phyloP scores from a whole-genome alignment of 2,888 invertebrate species.

The Agriotes lineatus region DNA sequence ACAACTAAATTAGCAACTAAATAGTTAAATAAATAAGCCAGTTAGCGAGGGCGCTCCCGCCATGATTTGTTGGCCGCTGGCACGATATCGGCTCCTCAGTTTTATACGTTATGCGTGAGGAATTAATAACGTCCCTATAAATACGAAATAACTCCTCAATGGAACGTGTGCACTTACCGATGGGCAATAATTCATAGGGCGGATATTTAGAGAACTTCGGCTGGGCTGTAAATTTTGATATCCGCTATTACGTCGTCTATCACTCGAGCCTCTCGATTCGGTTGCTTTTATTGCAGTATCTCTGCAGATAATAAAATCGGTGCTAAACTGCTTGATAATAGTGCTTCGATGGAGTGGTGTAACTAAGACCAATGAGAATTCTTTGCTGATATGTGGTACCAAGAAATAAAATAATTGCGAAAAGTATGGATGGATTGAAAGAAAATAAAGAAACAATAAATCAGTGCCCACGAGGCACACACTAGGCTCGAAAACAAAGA shows the following conservation, averaged over 20 bases:
- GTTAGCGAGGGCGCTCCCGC: conserved; percentile 44
- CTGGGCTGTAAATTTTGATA: not conserved
- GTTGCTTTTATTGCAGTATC: not conserved
- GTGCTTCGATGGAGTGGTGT: too few relatives aligned
- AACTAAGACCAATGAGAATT: too few relatives aligned
- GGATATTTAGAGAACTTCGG: conserved; percentile 25
- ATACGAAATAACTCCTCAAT: conserved; percentile 37
- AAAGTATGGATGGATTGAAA: too few relatives aligned
- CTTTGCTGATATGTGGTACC: too few relatives aligned
- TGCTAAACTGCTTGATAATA: too few relatives aligned
- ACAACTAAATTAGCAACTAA: conserved; percentile 48
- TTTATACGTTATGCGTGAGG: conserved; percentile 43
- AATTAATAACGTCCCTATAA: conserved; percentile 41
- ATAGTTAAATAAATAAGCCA: conserved; percentile 48
- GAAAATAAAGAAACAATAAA: too few relatives aligned
- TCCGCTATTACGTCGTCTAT: not conserved
- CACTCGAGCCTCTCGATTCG: not conserved
- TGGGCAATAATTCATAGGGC: conserved; percentile 25
- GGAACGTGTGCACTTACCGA: conserved; percentile 33
- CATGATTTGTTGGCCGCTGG: conserved; percentile 46
- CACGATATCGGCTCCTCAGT: conserved; percentile 46
- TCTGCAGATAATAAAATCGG: too few relatives aligned
- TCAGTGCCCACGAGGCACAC: too few relatives aligned
- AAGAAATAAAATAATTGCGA: too few relatives aligned
- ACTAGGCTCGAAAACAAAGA: too few relatives aligned